Evolutionary conservation across 2,797 vertebrate species (phyloP).

Genomic region (Hafferia zeledoni): DNA sequence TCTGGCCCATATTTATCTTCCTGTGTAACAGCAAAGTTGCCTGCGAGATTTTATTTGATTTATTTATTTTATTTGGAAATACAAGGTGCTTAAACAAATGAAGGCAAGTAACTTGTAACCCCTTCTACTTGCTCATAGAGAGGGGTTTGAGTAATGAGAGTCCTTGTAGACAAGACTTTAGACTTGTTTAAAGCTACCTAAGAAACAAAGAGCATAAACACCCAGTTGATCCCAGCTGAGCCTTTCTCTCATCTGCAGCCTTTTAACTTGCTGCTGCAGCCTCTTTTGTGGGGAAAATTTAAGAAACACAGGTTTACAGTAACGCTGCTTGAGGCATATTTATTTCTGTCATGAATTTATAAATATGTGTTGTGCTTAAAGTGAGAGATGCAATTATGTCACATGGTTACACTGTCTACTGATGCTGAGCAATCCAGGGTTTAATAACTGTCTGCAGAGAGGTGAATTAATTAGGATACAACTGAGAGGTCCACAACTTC

Average conservation of each 20-base stretch:
- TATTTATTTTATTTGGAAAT: neutral
- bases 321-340: neutral
- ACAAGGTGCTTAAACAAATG: neutral
- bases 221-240: neutral
- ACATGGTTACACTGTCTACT: neutral
- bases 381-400: neutral
- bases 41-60: neutral
- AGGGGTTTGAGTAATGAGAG: neutral
- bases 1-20: neutral
- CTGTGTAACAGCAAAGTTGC: neutral
- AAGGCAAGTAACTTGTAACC: neutral
- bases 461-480: neutral
- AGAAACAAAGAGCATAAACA: neutral
- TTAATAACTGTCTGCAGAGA: neutral
- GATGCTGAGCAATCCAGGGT: neutral
- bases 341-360: neutral
- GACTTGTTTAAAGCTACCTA: neutral
- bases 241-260: neutral
- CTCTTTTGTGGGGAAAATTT: neutral
- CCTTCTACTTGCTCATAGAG: neutral
- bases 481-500: accelerated
- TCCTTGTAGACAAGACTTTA: neutral
- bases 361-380: neutral
- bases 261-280: neutral
- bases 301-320: neutral